Evolutionary conservation across 2,888 invertebrate genomes (phyloP).

Genomic region (Eupithecia abbreviata): DNA sequence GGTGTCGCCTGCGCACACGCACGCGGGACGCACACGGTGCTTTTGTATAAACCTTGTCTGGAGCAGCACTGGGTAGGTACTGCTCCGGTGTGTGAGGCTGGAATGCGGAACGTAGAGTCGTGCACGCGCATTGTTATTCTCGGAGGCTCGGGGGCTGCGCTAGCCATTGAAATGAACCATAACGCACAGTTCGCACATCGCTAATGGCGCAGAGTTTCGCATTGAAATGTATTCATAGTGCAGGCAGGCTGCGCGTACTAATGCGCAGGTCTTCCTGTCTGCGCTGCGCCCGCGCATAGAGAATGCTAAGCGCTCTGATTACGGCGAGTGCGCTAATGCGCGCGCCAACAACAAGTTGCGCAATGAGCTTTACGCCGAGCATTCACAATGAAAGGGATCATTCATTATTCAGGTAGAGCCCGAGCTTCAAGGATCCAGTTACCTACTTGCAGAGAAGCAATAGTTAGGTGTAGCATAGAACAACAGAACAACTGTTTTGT

Average conservation of each 20-base stretch:
- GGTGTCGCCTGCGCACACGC: not conserved
- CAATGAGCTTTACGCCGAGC: not conserved
- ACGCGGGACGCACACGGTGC: not conserved
- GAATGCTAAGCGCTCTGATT: constrained; percentile 30
- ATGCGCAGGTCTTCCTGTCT: constrained; percentile 25
- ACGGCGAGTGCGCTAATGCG: constrained; percentile 22
- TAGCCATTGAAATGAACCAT: not conserved
- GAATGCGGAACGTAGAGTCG: not conserved
- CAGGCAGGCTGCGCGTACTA: constrained; percentile 15
- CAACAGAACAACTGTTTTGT: not conserved
- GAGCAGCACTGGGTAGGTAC: not conserved
- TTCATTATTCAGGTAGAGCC: not conserved
- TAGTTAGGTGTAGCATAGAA: not conserved
- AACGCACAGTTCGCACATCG: not conserved
- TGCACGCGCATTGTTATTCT: not conserved
- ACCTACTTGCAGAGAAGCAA: not conserved
- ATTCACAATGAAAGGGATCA: constrained; percentile 11
- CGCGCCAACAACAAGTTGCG: constrained; percentile 5
- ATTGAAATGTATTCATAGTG: constrained; percentile 19
- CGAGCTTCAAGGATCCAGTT: not conserved
- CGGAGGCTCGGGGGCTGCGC: not conserved
- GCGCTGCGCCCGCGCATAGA: constrained; percentile 12
- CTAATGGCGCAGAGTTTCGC: not conserved
- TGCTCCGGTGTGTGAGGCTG: not conserved
- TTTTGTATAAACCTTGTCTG: not conserved